Conservation (phyloP, 2,797 vertebrate species). For the Natrix natrix region DNA sequence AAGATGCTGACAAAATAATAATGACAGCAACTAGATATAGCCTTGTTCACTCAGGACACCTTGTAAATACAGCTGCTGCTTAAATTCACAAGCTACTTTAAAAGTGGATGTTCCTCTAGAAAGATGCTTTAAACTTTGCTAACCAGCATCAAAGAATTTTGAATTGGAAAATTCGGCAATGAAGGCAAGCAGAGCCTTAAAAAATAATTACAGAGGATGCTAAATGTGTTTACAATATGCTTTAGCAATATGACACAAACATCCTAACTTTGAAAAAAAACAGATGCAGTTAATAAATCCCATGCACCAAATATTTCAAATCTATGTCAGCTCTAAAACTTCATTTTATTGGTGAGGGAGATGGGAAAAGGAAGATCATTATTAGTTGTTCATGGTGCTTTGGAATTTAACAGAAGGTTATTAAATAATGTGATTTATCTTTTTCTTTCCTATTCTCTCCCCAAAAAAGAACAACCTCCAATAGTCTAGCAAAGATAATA, state of each 20-base stretch:
- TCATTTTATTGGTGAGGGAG: neutral
- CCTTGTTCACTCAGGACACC: neutral
- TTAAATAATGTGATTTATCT: neutral
- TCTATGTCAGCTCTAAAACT: neutral
- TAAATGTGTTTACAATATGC: neutral
- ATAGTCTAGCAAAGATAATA: neutral
- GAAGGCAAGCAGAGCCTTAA: neutral
- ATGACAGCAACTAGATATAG: neutral
- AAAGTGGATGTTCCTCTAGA: neutral
- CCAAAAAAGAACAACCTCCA: neutral
- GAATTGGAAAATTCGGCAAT: neutral
- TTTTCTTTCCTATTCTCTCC: neutral
- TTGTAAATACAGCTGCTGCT: neutral
- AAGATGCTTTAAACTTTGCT: neutral
- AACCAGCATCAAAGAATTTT: neutral
- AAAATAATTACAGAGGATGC: neutral
- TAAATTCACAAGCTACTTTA: neutral
- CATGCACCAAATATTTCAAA: neutral
- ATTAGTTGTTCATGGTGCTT: neutral
- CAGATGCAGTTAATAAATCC: neutral
- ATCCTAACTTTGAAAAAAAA: neutral
- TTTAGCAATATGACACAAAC: neutral
- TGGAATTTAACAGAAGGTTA: neutral
- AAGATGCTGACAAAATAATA: neutral
- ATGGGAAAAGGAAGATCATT: neutral